Percentiles rank a stretch among this genome's conserved stretches.
Conservation (phyloP, 1,140 invertebrate genomes). For the Drosophila simulans region DNA sequence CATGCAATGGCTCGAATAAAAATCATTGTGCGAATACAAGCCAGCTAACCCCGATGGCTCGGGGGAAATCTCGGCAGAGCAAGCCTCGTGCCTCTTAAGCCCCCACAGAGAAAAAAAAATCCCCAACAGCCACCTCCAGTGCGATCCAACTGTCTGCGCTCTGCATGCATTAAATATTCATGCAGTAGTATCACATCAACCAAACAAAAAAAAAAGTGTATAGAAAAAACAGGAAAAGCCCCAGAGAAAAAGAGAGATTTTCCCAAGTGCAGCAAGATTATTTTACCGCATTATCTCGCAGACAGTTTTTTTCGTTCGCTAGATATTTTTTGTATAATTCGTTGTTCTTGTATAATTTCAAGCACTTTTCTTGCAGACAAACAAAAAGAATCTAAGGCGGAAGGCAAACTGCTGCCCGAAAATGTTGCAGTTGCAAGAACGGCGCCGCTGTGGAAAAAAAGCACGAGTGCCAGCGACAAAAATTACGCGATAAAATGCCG, state of each 20-base stretch:
- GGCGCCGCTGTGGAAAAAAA: conserved; percentile 34
- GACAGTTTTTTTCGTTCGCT: conserved; percentile 44
- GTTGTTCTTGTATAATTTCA: conserved; percentile 50
- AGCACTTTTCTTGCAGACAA: conserved; percentile 53
- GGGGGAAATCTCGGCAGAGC: conserved; percentile 24
- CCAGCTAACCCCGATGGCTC: conserved; percentile 17
- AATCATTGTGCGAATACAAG: conserved; percentile 51
- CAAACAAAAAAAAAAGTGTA: conserved; percentile 10
- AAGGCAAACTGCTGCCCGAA: conserved; percentile 42
- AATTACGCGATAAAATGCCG: conserved; percentile 47
- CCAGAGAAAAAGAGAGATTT: conserved; percentile 41
- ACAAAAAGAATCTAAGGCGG: conserved; percentile 67
- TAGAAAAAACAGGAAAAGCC: conserved; percentile 18
- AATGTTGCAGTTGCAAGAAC: conserved; percentile 46
- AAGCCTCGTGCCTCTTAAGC: conserved; percentile 1
- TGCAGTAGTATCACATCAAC: conserved; percentile 52
- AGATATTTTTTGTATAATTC: conserved; percentile 10
- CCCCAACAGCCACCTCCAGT: not conserved
- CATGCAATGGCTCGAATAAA: conserved; percentile 62
- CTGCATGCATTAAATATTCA: conserved; percentile 78
- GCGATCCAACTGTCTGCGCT: conserved; percentile 28
- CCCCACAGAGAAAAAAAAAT: not conserved
- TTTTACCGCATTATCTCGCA: conserved; percentile 75
- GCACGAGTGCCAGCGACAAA: conserved; percentile 34
- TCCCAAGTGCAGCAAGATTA: conserved; percentile 59